Base-by-base conservation (phyloP, 2,797 vertebrate genomes). In the Mormyrus hasselquistii region DNA sequence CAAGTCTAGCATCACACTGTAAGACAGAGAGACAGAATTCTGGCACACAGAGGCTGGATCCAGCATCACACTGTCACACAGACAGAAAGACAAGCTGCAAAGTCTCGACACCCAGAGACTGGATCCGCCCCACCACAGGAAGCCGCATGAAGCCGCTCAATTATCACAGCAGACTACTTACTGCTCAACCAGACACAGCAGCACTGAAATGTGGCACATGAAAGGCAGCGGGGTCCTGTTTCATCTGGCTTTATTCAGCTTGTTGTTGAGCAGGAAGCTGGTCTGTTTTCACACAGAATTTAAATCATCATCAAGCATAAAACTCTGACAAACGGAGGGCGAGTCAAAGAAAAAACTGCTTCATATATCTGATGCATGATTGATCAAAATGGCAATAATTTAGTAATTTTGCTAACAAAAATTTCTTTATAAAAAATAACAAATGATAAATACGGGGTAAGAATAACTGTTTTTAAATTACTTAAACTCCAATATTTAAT, bases 351-450 rank as follows among this genome's bases (percentile, higher is more conserved):
- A 52, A 84, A 50, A 85, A n/a, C 22, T 49, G 76, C 2, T 12
- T 7, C 55, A 59, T 55, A 83, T 14, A 79, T n/a, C 14, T 88
- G 41, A 59, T 10, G 8, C 14, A 34, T 82, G n/a, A 22, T 52
- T 22, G 49, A 88, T 84, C 41, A 88, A 84, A 85, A 89, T 49
- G 38, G 14, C 12, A 19, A 85, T 62, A 41, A 41, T 59, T 87
- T 14, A 25, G 47, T 34, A 25, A 86, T 86, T 86, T 52, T 29
- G 47, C 50, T 52, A 86, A 86, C 49, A 52, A 34, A 55, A 79
- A 50, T 14, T 25, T 53, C 25, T 85, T 52, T n/a, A 49, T 84
- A 14, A 53, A 86, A 86, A 86, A 16, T 52, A 6, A 16, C 34
- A 82, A 47, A 47, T 44, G 6, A 44, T 44, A 86, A 86, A 86